These are phyloP conservation scores for Cephalophus harveyi DNA, from an alignment of 2,113 vertebrate genomes.

Conservation along the genomic window DNA sequence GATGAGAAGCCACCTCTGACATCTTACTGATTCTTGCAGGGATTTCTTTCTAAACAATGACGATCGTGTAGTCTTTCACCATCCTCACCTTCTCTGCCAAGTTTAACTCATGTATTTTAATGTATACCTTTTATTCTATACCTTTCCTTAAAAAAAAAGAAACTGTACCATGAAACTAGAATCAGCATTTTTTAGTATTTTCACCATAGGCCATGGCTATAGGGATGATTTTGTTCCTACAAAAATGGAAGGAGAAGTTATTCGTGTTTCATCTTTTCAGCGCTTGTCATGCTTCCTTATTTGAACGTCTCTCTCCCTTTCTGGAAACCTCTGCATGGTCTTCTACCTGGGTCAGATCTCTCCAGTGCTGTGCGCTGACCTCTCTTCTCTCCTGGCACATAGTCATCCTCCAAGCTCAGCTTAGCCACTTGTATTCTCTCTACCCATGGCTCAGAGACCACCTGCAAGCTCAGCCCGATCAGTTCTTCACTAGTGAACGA, in stretches of 20 bases:
- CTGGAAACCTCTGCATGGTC: not conserved
- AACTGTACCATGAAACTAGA: not conserved
- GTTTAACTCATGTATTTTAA: not conserved
- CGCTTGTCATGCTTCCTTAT: not conserved
- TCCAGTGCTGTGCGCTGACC: not conserved
- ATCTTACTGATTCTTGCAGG: not conserved
- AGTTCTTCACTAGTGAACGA: not conserved
- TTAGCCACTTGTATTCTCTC: not conserved
- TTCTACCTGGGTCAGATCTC: not conserved
- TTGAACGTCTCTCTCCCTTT: not conserved
- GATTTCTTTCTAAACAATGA: not conserved
- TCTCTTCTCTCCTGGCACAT: not conserved
- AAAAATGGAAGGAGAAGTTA: not conserved
- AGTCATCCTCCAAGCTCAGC: not conserved
- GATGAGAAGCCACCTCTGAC: not conserved
- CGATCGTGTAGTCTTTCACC: not conserved
- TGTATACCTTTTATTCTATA: not conserved
- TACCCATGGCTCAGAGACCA: not conserved
- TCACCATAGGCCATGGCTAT: not conserved
- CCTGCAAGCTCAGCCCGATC: not conserved
- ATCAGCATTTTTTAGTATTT: not conserved
- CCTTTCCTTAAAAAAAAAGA: not conserved
- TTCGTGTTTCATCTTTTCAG: not conserved
- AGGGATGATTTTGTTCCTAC: not conserved
- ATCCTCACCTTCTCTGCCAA: not conserved